Conservation (phyloP, 2,888 invertebrate genomes). For the Peribatodes rhomboidaria region DNA sequence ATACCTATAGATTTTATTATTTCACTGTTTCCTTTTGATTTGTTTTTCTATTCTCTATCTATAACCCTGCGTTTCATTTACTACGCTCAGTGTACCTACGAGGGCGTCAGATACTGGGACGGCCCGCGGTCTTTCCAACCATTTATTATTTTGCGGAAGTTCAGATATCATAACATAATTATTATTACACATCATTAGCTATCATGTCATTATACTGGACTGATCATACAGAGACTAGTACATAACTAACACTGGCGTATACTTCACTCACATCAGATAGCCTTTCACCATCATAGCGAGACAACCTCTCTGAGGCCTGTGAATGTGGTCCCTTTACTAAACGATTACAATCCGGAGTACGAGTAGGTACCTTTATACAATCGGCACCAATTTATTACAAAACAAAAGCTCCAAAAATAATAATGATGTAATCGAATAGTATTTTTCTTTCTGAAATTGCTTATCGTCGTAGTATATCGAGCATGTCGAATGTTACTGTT, state of each 20-base stretch:
- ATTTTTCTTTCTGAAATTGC: conserved; percentile 58
- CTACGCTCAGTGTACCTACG: conserved; percentile 76
- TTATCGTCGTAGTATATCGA: conserved; percentile 70
- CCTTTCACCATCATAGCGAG: conserved; percentile 81
- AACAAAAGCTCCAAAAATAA: conserved; percentile 21
- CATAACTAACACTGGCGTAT: conserved; percentile 81
- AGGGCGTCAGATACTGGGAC: conserved; percentile 62
- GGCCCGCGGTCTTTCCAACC: conserved; percentile 62
- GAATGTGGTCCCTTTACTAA: conserved; percentile 76
- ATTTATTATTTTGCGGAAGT: conserved; percentile 53
- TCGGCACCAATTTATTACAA: conserved; percentile 30
- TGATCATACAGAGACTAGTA: conserved; percentile 79
- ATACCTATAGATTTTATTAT: conserved; percentile 79
- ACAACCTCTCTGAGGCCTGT: conserved; percentile 74
- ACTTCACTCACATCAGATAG: conserved; percentile 84
- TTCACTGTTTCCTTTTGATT: conserved; percentile 76
- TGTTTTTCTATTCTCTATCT: conserved; percentile 49
- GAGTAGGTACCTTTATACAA: too few species aligned
- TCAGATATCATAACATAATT: conserved; percentile 58
- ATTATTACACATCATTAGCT: conserved; percentile 77
- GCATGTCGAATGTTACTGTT: conserved; percentile 65
- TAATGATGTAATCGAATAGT: conserved; percentile 70
- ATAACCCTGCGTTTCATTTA: conserved; percentile 68
- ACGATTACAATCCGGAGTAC: conserved; percentile 66
- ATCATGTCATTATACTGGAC: conserved; percentile 77